Percentiles rank a stretch among this genome's conserved stretches.
Evolutionary conservation across 2,888 invertebrate genomes (phyloP).

Genomic region (Lycaena phlaeas): DNA sequence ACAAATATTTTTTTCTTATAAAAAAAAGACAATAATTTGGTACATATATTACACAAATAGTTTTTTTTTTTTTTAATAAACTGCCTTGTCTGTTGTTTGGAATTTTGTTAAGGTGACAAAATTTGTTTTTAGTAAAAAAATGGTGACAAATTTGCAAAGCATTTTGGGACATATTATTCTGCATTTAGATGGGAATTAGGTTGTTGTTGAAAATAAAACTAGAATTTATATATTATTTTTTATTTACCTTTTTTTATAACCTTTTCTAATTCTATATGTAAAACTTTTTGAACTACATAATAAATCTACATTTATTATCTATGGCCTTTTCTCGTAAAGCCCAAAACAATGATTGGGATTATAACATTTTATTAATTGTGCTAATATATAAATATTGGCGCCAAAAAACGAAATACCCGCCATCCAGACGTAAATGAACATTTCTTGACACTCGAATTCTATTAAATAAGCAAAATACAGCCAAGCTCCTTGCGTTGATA

Average conservation of each 20-base stretch:
- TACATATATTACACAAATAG: no score
- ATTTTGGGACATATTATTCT: background rate
- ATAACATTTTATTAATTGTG: constrained; percentile 65
- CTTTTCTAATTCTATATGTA: background rate
- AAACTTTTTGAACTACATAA: background rate
- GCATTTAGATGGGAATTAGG: background rate
- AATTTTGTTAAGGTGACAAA: no score
- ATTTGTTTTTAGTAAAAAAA: no score
- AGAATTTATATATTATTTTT: background rate
- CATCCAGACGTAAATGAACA: constrained; percentile 88
- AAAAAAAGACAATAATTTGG: no score
- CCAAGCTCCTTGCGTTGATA: constrained; percentile 87
- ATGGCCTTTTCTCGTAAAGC: no score
- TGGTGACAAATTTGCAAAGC: no score
- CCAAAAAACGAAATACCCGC: constrained; percentile 88
- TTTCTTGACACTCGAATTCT: constrained; percentile 90
- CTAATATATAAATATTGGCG: constrained; percentile 82
- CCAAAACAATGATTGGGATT: constrained; percentile 45
- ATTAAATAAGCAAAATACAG: constrained; percentile 90
- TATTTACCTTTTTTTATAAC: background rate
- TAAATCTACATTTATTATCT: no score
- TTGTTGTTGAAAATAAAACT: background rate
- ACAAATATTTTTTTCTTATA: no score
- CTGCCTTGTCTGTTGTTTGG: no score
- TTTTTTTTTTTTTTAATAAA: no score